Base-by-base conservation (phyloP, 1,140 invertebrate species). In the Listronotus bonariensis region DNA sequence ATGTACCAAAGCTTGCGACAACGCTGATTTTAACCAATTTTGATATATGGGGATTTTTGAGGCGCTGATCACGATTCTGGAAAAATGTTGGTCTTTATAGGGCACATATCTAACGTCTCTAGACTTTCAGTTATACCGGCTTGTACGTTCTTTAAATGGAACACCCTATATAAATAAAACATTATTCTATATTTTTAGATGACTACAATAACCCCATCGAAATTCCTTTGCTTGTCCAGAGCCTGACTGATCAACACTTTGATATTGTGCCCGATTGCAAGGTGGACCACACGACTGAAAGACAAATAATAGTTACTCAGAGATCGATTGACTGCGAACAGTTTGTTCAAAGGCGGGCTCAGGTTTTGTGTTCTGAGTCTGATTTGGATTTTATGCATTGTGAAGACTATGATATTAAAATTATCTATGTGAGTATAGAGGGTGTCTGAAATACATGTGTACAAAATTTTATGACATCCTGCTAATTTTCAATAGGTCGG, bases 401-500 rank as follows among this genome's bases (percentile, higher is more conserved):
- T 64, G 74, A 75, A 52, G 78, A 79, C 61, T 79, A 79, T 53
- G 78, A 79, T 61, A 72, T 79, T 51, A 76, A 76, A 73, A 65
- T 79, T 63, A 64, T 75, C 34, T 71, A 78, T 68, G 78, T 79
- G 68, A 77, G 74, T 74, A 45, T 54, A 2, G 1, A 26, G 20
- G 20, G 20, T 26, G 5, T 3, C 20, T 26, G 5, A 5, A 26
- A 1, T 3, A 5, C 5, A 3, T 26, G 20, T 26, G 20, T 26
- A 26, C 20, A 26, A 5, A n/a, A n/a, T n/a, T n/a, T n/a, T n/a
- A n/a, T n/a, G n/a, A n/a, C n/a, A n/a, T n/a, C n/a, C n/a, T n/a
- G n/a, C n/a, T n/a, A n/a, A n/a, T n/a, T n/a, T n/a, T n/a, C n/a
- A n/a, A n/a, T n/a, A n/a, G n/a, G n/a, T n/a, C n/a, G n/a, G n/a